Evolutionary conservation across 1,140 invertebrate genomes (phyloP), one percentile per base, ranked within the genome.

Genomic region (Diorhabda carinulata): DNA sequence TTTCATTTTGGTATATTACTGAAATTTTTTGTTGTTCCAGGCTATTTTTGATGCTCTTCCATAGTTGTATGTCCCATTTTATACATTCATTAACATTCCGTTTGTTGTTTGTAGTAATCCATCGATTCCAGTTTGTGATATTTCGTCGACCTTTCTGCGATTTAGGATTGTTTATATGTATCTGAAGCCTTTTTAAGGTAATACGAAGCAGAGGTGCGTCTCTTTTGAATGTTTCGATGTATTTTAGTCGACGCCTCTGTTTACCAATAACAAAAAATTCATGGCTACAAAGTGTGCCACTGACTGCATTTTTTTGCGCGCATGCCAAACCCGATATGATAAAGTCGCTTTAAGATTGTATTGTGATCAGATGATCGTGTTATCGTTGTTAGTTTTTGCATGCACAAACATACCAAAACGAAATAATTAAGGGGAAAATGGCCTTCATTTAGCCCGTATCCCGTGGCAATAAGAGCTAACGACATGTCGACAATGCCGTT

Each of bases 401-500:
- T 62, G 61, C 43, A 62, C 43, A 25, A 25, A 25, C 25, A 65
- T 65, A 47, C 64, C 64, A 41, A 65, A 65, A 56, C 64, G 52
- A 65, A 65, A 65, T 65, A 65, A 65, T 65, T 65, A 65, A 65
- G 57, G 64, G 64, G 43, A 65, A 65, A 65, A 65, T 52, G 64
- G 52, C 64, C 56, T 65, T 65, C 64, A 65, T 65, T 56, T 47
- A 57, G 64, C 64, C 52, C 64, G 56, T 65, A 65, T 56, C 64
- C 59, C 42, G 42, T 61, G 25, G 59, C 59, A 61, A 61, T 61
- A 61, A 61, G 59, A 57, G 52, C 64, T 65, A 65, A 65, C 64
- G 64, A 65, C 64, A 65, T 65, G 64, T 65, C 64, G 64, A 65
- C 64, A 65, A 65, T 65, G 64, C 64, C 64, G 64, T 65, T 65